Base-by-base conservation (phyloP, 2,888 invertebrate genomes). In the Chrysopilus asiliformis region DNA sequence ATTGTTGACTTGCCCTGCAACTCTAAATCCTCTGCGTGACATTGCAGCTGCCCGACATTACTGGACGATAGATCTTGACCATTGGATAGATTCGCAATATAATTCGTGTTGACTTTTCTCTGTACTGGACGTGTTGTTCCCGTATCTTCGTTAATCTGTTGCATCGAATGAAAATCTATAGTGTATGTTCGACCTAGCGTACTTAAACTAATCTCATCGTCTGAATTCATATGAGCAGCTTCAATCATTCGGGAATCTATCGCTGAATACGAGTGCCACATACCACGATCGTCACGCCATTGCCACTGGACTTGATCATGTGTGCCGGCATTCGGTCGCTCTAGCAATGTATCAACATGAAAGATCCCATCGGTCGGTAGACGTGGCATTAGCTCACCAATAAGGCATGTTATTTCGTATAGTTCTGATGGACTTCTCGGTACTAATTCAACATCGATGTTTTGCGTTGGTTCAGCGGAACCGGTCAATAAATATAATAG, bases 81-180 rank as follows among this genome's bases (percentile, higher is more conserved):
- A 22, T 33, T 34, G 2, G 44, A 32, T 10, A 35, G 41, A 4
- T 50, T 49, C 4, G 58, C 51, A 37, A 72, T 49, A 42, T 58
- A 75, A 47, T 77, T 73, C 16, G 81, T 74, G 45, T 75, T 71
- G 20, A 76, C 70, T 50, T 79, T 72, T 28, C 90, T 76, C 61
- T 93, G 93, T 44, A 97, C 89, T 26, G 89, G 82, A 30, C 94
- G 70, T 22, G 91, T 83, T 18, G 90, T 91, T 43, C 95, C 95
- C 1, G 93, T 90, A 62, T 94, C 94, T 68, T 97, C 95, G 63
- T 95, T 97, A 47, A 95, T 87, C 70, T 97, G 94, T 64, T 93
- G 93, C 93, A 95, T 91, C 49, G 90, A 82, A 56, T 89, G 83
- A 56, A 97, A 85, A 68, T 97, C 95, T 47, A 97, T 82, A 2